Conservation (phyloP, 1,140 invertebrate species). For the Solenopsis fugax region DNA sequence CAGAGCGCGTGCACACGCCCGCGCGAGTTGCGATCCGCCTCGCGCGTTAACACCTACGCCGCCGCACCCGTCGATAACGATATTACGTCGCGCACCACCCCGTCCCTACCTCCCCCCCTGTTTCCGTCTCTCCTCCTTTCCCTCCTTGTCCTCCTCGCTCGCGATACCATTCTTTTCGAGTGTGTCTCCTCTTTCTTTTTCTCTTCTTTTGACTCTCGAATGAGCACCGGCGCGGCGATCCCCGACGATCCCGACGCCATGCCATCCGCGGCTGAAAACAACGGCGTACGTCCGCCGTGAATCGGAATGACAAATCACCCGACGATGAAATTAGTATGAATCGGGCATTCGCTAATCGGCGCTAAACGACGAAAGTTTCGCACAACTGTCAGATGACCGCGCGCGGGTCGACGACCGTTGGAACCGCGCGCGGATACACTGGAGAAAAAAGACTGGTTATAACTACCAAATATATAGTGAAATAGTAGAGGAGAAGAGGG, state of each 20-base stretch:
- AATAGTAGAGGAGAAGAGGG: too few relatives aligned
- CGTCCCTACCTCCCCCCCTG: constrained; percentile 2
- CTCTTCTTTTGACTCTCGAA: constrained; percentile 1
- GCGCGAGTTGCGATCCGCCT: constrained; percentile 10
- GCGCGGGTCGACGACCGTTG: constrained; percentile 40
- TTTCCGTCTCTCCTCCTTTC: constrained; percentile 1
- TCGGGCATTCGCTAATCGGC: constrained; percentile 57
- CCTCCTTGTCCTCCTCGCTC: neutral
- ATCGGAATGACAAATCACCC: constrained; percentile 59
- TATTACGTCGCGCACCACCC: constrained; percentile 53
- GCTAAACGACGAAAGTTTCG: constrained; percentile 2
- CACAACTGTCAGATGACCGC: neutral
- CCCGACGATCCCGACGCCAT: neutral
- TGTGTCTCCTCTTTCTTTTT: neutral
- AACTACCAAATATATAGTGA: too few relatives aligned
- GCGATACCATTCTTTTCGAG: constrained; percentile 15
- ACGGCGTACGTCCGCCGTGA: constrained; percentile 17
- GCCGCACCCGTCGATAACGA: constrained; percentile 51
- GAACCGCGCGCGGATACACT: neutral
- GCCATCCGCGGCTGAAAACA: constrained; percentile 41
- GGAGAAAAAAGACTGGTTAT: too few relatives aligned
- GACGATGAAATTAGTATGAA: constrained; percentile 70
- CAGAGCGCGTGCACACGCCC: constrained; percentile 51
- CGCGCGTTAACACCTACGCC: constrained; percentile 50
- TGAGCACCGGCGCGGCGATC: neutral